Evolutionary conservation across 2,113 vertebrate species (phyloP).

Genomic region (Murina feae): DNA sequence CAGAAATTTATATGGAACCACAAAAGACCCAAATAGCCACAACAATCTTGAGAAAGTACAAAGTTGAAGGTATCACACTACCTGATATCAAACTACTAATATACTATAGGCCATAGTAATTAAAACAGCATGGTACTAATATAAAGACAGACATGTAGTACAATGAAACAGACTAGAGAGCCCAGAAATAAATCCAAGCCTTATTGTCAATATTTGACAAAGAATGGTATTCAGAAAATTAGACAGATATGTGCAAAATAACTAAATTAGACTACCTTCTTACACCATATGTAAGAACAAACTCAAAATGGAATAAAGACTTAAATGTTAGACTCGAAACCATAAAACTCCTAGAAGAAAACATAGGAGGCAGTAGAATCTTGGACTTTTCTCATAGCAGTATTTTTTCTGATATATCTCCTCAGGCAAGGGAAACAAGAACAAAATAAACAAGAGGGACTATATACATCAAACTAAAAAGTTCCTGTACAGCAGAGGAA

Average conservation of each 20-base stretch:
- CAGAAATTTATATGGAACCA: background rate
- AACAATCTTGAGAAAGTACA: background rate
- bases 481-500: background rate
- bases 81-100: background rate
- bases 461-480: background rate
- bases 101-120: background rate
- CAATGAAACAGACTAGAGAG: background rate
- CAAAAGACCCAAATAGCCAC: background rate
- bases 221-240: background rate
- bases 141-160: background rate
- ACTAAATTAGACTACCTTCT: background rate
- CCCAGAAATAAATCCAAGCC: background rate
- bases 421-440: background rate
- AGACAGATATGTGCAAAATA: background rate
- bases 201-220: background rate
- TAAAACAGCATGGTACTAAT: background rate
- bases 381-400: background rate
- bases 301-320: background rate
- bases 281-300: background rate
- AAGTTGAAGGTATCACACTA: background rate
- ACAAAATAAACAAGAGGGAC: background rate
- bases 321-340: background rate
- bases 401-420: background rate
- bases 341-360: background rate
- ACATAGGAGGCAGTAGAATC: background rate